Evolutionary conservation across 2,888 invertebrate species (phyloP), one percentile per base, ranked within the genome.

Genomic region (Chromoteleia sp.): DNA sequence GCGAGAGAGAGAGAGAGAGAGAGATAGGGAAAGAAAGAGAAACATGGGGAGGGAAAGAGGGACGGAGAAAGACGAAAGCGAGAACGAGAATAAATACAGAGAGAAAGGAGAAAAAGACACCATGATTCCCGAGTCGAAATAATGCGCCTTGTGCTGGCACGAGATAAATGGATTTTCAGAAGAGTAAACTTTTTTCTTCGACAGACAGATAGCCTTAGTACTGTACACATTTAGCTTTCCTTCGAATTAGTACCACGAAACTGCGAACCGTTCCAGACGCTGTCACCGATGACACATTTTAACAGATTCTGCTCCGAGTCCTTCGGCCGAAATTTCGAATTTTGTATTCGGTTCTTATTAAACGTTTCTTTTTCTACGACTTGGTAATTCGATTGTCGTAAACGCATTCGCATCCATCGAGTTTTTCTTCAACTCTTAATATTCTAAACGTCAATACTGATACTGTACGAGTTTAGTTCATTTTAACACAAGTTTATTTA

Each of bases 101-200:
- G 33, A 14, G n/a, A 25, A 10, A 29, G 17, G 29, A 61, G 43
- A 39, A 39, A n/a, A 19, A 36, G 54, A 36, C 7, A 52, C 10
- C 2, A 63, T 43, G 75, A 80, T 54, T 67, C 17, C 30, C 33
- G 75, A 73, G 68, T 76, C 71, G 78, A 76, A 83, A 75, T 76
- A 79, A 73, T 76, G 70, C n/a, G n/a, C 75, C 76, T 76, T 68
- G 68, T 63, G 65, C 73, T 61, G 74, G 58, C 79, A 73, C 77
- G 68, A 80, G 84, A 84, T 84, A 84, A 84, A 84, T 84, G 83
- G 84, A 83, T 83, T 77, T 81, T 78, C 77, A 41, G 59, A 59
- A 65, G 67, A 77, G 71, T 63, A 73, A 75, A 82, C 76, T 75
- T 77, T 71, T 82, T 68, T 71, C 63, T 41, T 56, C 0, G n/a